Evolutionary conservation across 2,888 invertebrate genomes (phyloP).

Genomic region (Drosophila nr. perissopoda): DNA sequence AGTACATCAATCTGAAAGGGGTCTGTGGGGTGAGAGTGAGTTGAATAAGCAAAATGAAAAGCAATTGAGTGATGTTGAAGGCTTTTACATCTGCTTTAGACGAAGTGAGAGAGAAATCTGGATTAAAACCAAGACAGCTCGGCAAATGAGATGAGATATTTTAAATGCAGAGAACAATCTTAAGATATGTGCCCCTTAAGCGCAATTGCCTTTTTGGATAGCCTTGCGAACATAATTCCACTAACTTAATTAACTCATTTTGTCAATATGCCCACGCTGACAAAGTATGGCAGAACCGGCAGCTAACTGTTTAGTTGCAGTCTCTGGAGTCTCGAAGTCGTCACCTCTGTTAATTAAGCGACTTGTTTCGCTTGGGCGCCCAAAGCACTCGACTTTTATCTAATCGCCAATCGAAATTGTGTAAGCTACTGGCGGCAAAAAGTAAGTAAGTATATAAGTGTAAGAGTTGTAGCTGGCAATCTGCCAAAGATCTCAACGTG

Average conservation of each 20-base stretch:
- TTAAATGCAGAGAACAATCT: not conserved
- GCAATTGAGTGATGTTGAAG: conserved; percentile 4
- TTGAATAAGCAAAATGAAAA: conserved; percentile 13
- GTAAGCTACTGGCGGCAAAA: conserved; percentile 54
- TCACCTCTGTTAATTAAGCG: conserved; percentile 65
- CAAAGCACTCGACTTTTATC: conserved; percentile 61
- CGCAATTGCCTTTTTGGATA: not conserved
- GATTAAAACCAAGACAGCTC: not conserved
- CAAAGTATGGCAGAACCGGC: conserved; percentile 15
- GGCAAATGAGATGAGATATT: not conserved
- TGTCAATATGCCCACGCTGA: conserved; percentile 20
- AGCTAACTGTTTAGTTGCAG: conserved; percentile 15
- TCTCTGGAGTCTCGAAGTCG: conserved; percentile 19
- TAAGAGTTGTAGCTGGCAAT: conserved; percentile 11
- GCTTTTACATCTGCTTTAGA: not conserved
- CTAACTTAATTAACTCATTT: conserved; percentile 29
- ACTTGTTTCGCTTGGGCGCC: conserved; percentile 56
- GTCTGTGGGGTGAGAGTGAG: not conserved
- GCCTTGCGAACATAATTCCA: not conserved
- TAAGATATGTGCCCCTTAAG: not conserved
- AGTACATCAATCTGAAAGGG: conserved; percentile 21
- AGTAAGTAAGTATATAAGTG: not conserved
- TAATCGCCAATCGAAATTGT: conserved; percentile 74
- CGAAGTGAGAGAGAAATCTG: conserved; percentile 4
- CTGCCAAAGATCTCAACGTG: conserved; percentile 32